Evolutionary conservation across 2,888 invertebrate species (phyloP), one percentile per base, ranked within the genome.

Genomic region (Caenorhabditis virilis): DNA sequence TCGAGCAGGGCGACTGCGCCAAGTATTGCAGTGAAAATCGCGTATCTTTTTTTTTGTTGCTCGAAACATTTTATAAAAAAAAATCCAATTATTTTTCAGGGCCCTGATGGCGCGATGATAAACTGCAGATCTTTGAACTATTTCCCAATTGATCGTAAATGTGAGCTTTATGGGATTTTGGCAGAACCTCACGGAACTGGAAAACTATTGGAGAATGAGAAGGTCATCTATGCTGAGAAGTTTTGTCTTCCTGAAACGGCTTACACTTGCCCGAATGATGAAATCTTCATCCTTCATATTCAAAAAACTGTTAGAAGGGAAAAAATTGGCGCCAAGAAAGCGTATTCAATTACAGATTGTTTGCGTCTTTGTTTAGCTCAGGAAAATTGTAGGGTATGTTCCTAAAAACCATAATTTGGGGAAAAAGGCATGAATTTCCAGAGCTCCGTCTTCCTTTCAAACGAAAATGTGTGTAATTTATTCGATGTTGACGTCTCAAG

Each of bases 131-230:
- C 80, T 16, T 66, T 80, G 45, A 80, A 80, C 48, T 80, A 78
- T 42, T 74, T 70, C 60, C 78, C 78, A 7, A 41, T 59, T 18
- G 68, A 63, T 9, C 56, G 65, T 45, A 76, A 71, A 43, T 79
- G 79, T 41, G 69, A 69, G 36, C 64, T 80, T 41, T 76, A 77
- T 50, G 68, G 62, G 16, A 75, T 80, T 39, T 65, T 79, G 13
- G 79, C 78, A 1, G 77, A 78, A 42, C 80, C 80, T 15, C 80
- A 80, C 54, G 80, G 80, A 3, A 74, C 76, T n/a, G 80, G 79
- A 46, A 74, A 74, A 39, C 69, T 80, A 22, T 51, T 80, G 16
- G 78, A 77, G 33, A 80, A 80, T 46, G 70, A 76, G 13, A 64
- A 76, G 45, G 72, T 73, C 2, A 78, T 78, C 47, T 80, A 80